These are phyloP conservation scores for Engraulis encrasicolus DNA, from an alignment of 2,113 vertebrate species.

Conservation along the genomic window DNA sequence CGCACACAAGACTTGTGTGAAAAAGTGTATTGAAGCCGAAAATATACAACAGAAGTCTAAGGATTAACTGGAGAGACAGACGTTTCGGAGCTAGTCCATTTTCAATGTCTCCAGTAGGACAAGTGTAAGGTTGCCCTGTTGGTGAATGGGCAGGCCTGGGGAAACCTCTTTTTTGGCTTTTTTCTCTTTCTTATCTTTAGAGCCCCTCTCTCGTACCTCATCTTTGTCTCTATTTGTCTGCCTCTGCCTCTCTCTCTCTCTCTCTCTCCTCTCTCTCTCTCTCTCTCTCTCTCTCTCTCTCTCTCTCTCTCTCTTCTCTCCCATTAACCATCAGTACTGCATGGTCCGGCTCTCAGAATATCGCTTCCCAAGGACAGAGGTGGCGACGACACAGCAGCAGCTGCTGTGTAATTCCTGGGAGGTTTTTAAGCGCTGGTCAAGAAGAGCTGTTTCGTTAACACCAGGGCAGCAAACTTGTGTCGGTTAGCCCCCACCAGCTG, in stretches of 20 bases:
- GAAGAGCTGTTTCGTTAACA: conserved; percentile 63
- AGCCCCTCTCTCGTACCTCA: neutral
- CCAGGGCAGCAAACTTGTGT: conserved; percentile 51
- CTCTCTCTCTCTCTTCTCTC: neutral
- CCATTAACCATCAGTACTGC: neutral
- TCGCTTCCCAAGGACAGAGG: conserved; percentile 54
- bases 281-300: conserved; percentile 15
- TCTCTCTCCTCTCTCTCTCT: neutral
- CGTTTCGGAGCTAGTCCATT: too few species aligned
- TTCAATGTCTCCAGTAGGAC: too few species aligned
- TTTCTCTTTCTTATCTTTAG: too few species aligned
- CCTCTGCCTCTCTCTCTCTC: conserved; percentile 18
- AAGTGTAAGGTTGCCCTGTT: neutral
- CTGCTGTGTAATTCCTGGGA: conserved; percentile 56
- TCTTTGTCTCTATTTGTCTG: conserved; percentile 22
- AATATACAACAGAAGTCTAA: too few species aligned
- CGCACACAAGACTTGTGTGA: too few species aligned
- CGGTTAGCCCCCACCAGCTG: conserved; percentile 59
- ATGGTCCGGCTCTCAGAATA: conserved; percentile 34
- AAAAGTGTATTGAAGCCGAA: too few species aligned
- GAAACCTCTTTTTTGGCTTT: neutral
- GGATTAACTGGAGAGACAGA: too few species aligned
- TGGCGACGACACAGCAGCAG: conserved; percentile 48
- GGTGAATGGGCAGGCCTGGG: neutral
- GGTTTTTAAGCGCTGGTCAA: conserved; percentile 57